Percentiles rank a stretch among this genome's conserved stretches.
Evolutionary conservation across 2,113 vertebrate genomes (phyloP).

Genomic region (Atherinomorus stipes): DNA sequence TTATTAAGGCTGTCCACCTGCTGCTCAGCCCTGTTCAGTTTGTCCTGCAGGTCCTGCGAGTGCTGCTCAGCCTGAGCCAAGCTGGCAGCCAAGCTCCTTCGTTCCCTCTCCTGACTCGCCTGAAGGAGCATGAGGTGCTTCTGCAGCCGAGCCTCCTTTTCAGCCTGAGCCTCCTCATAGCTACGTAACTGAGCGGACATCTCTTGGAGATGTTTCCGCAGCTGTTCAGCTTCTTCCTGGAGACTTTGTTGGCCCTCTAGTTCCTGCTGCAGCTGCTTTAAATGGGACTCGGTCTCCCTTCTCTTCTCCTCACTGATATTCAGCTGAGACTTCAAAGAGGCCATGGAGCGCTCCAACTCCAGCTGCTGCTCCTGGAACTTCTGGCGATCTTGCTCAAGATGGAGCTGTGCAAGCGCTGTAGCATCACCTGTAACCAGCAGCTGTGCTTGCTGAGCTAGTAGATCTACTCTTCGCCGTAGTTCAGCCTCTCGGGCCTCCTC

Average conservation of each 20-base stretch:
- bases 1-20: constrained; percentile 47
- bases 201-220: constrained; percentile 84
- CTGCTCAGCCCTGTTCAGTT: constrained; percentile 81
- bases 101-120: constrained; percentile 91
- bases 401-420: constrained; percentile 62
- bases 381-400: constrained; percentile 66
- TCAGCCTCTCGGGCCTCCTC: constrained; percentile 90
- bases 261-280: constrained; percentile 83
- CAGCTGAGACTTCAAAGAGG: constrained; percentile 85
- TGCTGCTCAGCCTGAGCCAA: constrained; percentile 87
- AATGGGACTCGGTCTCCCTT: constrained; percentile 82
- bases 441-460: constrained; percentile 87
- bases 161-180: constrained; percentile 85
- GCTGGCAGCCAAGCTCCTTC: constrained; percentile 84
- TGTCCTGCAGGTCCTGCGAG: constrained; percentile 85
- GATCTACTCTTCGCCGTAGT: constrained; percentile 87
- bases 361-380: constrained; percentile 48
- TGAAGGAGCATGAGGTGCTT: constrained; percentile 88
- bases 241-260: constrained; percentile 83
- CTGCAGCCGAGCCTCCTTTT: constrained; percentile 89
- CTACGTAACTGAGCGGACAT: constrained; percentile 82
- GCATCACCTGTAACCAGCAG: constrained; percentile 70
- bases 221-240: constrained; percentile 82
- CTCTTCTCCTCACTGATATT: constrained; percentile 81
- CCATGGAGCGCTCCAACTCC: constrained; percentile 50